Evolutionary conservation across 2,888 invertebrate species (phyloP).

Genomic region (Malachius bipustulatus): DNA sequence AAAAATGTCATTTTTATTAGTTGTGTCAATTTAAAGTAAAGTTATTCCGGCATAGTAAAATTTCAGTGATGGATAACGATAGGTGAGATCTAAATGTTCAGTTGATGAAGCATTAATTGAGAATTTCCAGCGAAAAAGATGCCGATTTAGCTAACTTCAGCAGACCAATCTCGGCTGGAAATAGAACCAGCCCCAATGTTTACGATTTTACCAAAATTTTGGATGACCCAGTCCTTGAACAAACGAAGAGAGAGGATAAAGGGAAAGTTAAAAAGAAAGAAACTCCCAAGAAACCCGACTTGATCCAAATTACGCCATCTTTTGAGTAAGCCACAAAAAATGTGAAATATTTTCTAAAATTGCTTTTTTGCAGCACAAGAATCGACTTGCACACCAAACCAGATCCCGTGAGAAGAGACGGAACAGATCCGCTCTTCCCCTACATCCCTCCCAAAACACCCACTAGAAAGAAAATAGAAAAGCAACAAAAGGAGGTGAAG

Average conservation of each 20-base stretch:
- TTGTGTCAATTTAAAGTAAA: no score
- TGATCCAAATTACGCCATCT: slow-evolving; percentile 19
- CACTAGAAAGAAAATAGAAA: slow-evolving; percentile 21
- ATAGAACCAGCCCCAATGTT: not conserved
- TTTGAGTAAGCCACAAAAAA: slow-evolving; percentile 17
- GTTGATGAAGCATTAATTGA: no score
- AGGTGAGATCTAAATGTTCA: no score
- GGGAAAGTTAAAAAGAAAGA: slow-evolving; percentile 16
- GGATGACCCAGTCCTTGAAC: slow-evolving; percentile 20
- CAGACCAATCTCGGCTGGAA: no score
- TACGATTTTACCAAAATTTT: not conserved
- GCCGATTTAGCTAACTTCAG: no score
- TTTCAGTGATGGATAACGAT: no score
- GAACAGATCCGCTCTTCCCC: slow-evolving; percentile 3
- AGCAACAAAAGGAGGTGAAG: slow-evolving; percentile 20
- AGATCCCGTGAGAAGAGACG: not conserved
- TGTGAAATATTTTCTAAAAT: slow-evolving; percentile 4
- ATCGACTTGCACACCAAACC: slow-evolving; percentile 1
- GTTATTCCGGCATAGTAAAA: no score
- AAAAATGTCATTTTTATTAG: no score
- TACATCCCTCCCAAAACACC: slow-evolving; percentile 24
- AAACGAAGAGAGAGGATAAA: slow-evolving; percentile 15
- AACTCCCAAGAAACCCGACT: slow-evolving; percentile 15
- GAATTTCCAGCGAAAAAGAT: no score
- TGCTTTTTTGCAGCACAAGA: slow-evolving; percentile 6